Evolutionary conservation across 1,140 invertebrate genomes (phyloP), one percentile per base, ranked within the genome.

Genomic region (Papilio dardanus): DNA sequence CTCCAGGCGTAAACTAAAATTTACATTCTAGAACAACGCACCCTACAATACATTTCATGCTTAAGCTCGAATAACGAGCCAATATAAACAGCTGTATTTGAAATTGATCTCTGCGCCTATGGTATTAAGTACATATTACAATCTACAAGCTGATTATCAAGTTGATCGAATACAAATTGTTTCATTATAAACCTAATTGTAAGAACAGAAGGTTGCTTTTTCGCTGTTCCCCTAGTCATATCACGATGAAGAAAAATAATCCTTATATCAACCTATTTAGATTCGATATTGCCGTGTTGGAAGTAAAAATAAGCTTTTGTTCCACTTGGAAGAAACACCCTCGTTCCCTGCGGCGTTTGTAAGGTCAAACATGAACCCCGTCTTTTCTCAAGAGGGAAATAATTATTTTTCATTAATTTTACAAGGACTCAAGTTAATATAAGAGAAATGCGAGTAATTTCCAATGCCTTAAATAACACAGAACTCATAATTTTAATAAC

Each of bases 121-220:
- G 46, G 24, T 24, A 28, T 37, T 81, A 75, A 46, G 76, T 82
- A 77, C 40, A 78, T 79, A 79, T 81, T 87, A 79, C 76, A 79
- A 76, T 7, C 46, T 73, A 42, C 67, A 30, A 78, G 75, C 37
- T 73, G 73, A 81, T 79, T 81, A 80, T 79, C 71, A 74, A 79
- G 76, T 69, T 84, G 77, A 88, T 86, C 80, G 85, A 82, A 86
- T 83, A 83, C 83, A 87, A 87, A 87, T 83, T 86, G 79, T 86
- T 86, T 85, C 82, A 85, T 84, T 86, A 81, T 84, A 76, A 77
- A 82, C 81, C 81, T 85, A 90, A 88, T 88, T 86, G 85, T 83
- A 76, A 74, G 74, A 62, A 80, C 81, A 76, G 76, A 88, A 90
- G 84, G 83, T 83, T 85, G 74, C 75, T 83, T 89, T 89, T 86